Conservation (phyloP, 2,888 invertebrate genomes). For the Pherbina coryleti region DNA sequence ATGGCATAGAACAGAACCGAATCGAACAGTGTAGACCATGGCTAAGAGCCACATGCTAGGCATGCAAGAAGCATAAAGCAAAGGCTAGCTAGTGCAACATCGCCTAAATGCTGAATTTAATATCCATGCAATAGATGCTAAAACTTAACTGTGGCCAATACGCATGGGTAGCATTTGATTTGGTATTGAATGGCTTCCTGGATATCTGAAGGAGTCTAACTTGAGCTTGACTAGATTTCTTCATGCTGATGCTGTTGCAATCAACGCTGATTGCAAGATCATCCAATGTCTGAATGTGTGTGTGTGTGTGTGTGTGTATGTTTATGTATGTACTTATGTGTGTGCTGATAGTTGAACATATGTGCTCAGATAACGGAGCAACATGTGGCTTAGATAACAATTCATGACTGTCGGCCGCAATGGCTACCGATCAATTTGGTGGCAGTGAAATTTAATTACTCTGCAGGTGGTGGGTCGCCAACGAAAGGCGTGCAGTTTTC, state of each 20-base stretch:
- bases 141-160: background rate
- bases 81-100: background rate
- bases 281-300: no score
- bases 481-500: no score
- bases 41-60: no score
- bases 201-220: background rate
- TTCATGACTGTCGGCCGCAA: background rate
- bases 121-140: conserved; percentile 7
- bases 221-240: background rate
- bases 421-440: conserved; percentile 1
- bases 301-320: no score
- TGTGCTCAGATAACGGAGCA: background rate
- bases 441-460: background rate
- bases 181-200: conserved; percentile 15
- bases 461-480: background rate
- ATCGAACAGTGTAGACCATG: no score
- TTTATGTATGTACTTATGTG: no score
- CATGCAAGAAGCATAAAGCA: no score
- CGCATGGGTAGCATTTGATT: background rate
- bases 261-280: no score
- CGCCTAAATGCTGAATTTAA: conserved; percentile 17
- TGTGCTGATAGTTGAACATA: background rate
- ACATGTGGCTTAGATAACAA: background rate
- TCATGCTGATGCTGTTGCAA: background rate
- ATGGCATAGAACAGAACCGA: no score